Percentiles rank a stretch among this genome's conserved stretches.
phyloP scores from a whole-genome alignment of 2,888 invertebrate species.

The Eupithecia subfuscata region DNA sequence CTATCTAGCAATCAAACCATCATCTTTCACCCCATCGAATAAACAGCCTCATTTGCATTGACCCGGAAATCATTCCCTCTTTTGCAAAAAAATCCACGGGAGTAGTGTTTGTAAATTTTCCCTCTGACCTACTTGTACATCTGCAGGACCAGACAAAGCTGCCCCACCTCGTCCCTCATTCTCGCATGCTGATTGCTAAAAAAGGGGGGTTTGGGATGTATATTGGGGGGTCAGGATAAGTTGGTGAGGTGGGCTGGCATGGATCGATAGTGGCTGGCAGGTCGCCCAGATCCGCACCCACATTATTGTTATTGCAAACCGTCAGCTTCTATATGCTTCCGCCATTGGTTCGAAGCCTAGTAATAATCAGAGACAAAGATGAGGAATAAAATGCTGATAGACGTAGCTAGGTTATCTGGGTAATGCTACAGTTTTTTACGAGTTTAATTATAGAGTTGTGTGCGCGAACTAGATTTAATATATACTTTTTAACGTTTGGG shows the following conservation, averaged over 20 bases:
- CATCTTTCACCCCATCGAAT: constrained; percentile 59
- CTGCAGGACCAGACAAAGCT: constrained; percentile 63
- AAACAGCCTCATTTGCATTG: constrained; percentile 76
- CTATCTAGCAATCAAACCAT: constrained; percentile 51
- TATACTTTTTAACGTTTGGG: background rate
- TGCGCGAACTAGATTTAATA: background rate
- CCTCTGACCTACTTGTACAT: constrained; percentile 82
- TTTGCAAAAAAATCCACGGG: constrained; percentile 73
- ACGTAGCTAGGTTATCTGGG: constrained; percentile 49
- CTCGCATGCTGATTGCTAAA: constrained; percentile 52
- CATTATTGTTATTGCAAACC: constrained; percentile 83
- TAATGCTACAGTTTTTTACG: constrained; percentile 44
- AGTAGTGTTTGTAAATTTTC: constrained; percentile 83
- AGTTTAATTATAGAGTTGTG: constrained; percentile 16
- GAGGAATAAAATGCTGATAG: constrained; percentile 46
- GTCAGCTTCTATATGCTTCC: constrained; percentile 77
- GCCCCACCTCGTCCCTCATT: constrained; percentile 62
- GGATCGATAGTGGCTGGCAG: constrained; percentile 83
- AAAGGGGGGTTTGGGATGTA: constrained; percentile 62
- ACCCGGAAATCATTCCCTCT: constrained; percentile 74
- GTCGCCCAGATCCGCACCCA: constrained; percentile 80
- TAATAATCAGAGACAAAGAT: constrained; percentile 71
- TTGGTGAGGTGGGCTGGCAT: constrained; percentile 66
- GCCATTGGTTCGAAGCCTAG: constrained; percentile 76
- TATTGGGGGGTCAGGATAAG: constrained; percentile 67